phyloP scores from a whole-genome alignment of 2,888 invertebrate species.

The Ectropis crepuscularia region DNA sequence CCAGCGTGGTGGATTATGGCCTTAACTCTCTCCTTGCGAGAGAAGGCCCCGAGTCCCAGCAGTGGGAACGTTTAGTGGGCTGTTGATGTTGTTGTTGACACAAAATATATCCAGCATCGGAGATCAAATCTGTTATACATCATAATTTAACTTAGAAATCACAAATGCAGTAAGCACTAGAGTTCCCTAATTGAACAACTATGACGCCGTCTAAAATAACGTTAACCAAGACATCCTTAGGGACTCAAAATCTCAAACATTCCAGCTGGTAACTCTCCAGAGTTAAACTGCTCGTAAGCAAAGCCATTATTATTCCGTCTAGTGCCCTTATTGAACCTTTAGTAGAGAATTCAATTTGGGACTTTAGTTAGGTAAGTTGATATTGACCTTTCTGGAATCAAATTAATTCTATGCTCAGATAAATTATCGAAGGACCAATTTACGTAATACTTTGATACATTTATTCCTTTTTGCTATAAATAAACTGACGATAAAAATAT shows the following conservation, averaged over 20 bases:
- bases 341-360: constrained; percentile 27
- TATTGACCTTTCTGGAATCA: constrained; percentile 20
- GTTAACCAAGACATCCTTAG: constrained; percentile 3
- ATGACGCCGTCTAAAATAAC: background rate
- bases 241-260: constrained; percentile 16
- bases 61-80: too few relatives aligned
- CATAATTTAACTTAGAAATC: too few relatives aligned
- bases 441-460: background rate
- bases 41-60: too few relatives aligned
- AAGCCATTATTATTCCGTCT: constrained; percentile 28
- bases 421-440: constrained; percentile 3
- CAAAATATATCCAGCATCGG: too few relatives aligned
- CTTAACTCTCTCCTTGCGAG: too few relatives aligned
- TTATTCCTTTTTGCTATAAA: background rate
- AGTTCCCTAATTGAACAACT: too few relatives aligned
- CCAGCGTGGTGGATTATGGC: too few relatives aligned
- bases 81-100: too few relatives aligned
- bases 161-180: too few relatives aligned
- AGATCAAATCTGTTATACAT: too few relatives aligned
- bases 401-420: constrained; percentile 16
- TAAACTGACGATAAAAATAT: too few relatives aligned
- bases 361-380: constrained; percentile 16
- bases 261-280: constrained; percentile 6
- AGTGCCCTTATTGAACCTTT: constrained; percentile 23
- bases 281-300: constrained; percentile 18